Base-by-base conservation (phyloP, 1,140 invertebrate species). In the Scaptomyza montana region DNA sequence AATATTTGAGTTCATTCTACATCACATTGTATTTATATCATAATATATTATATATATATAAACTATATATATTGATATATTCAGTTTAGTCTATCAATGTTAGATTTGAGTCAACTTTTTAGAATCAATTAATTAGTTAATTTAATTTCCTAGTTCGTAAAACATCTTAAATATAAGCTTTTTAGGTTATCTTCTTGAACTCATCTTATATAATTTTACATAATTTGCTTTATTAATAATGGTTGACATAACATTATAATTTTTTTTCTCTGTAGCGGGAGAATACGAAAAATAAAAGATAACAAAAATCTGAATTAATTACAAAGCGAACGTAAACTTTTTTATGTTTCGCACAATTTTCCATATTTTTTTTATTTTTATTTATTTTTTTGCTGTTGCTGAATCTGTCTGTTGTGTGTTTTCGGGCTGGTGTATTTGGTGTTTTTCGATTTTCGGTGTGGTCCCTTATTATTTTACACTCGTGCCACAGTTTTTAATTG, bases 401-500 rank as follows among this genome's bases (percentile, higher is more conserved):
- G 54, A 56, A 47, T 60, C 41, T 71, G 64, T 12, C 21, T 25
- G 21, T 25, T 25, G 21, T 1, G 21, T 25, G 21, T 50, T 28
- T 16, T 64, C 21, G 56, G 43, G 41, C 30, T 33, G 30, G 21
- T 19, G 53, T 25, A 39, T 65, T 65, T 25, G 6, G n/a, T 55
- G 47, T 50, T 73, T 39, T 4, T 47, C n/a, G 45, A 16, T n/a
- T 46, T 10, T 57, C 47, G 47, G 25, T 45, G 25, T 45, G 55
- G 28, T 68, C 33, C 59, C 72, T 74, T 69, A 73, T 73, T 67
- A 72, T 76, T 76, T 67, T 62, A 77, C 70, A 73, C 64, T 63
- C 41, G 64, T 77, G 72, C 75, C 75, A 70, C 55, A 78, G 51
- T 74, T 74, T 74, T 78, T 78, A 78, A 74, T 74, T 74, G 71